Evolutionary conservation across 2,113 vertebrate genomes (phyloP), one percentile per base, ranked within the genome.

Genomic region (Mobula birostris): DNA sequence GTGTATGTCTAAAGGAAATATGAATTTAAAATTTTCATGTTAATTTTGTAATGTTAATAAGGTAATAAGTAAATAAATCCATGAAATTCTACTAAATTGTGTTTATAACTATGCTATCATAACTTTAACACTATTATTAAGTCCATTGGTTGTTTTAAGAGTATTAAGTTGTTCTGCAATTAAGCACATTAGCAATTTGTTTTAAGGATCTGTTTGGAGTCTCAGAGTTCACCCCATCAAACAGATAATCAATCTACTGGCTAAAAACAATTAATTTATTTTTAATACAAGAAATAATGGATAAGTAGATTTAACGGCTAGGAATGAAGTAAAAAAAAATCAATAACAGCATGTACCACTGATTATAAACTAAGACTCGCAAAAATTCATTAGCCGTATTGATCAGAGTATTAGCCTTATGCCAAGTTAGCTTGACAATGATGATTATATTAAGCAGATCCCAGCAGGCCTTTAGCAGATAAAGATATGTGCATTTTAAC

Each of bases 381-480:
- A 93, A 93, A 40, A 48, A 96, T 96, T 96, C 96, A 95, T 94
- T 95, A 95, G 95, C 95, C 95, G 95, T 96, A 97, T 97, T 96
- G 96, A 97, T 96, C 95, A 96, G 11, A 94, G 94, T 94, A 95
- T 96, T 94, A 96, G 94, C 95, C 95, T 94, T 92, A 94, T 95
- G 95, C 63, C 32, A 70, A 82, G 61, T 9, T 79, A 77, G 63
- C 24, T 61, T 21, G 85, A 82, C 48, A 87, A 76, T 80, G 2
- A 83, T 87, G 82, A 87, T 87, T 48, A 74, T 77, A 58, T 72
- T 93, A 93, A 93, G 68, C 3, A 74, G 66, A 21, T 93, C 68
- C 68, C 66, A 74, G 68, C 21, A 40, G 40, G 19, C 68, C 66
- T 5, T 74, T 93, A 93, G 88, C 90, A 92, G 90, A 72, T 92